Conservation (phyloP, 2,113 vertebrate species). For the Proteles cristata region DNA sequence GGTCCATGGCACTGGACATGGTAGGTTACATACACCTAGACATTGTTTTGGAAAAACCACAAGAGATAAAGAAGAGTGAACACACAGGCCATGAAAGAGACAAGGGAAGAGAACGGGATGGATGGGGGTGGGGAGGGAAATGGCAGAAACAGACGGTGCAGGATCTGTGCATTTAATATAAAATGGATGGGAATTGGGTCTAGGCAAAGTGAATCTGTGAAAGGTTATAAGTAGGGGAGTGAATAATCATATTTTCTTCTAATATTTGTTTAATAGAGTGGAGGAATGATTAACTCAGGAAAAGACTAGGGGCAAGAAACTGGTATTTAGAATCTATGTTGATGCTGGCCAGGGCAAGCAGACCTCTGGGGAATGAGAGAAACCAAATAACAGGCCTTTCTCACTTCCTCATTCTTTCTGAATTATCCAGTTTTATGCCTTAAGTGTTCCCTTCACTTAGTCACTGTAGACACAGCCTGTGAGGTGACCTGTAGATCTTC, state of each 20-base stretch:
- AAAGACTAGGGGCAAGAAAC: neutral
- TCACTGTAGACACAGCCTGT: neutral
- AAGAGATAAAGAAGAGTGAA: neutral
- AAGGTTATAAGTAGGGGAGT: neutral
- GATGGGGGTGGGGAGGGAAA: no score
- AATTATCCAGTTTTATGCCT: neutral
- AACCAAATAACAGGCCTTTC: neutral
- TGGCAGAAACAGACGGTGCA: neutral
- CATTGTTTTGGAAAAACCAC: neutral
- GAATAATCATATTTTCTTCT: neutral
- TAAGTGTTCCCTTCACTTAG: neutral
- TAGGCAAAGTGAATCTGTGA: neutral
- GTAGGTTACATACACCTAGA: neutral
- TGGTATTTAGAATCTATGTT: neutral
- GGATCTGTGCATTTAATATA: neutral
- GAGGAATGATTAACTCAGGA: neutral
- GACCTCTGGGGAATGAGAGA: neutral
- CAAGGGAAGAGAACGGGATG: neutral
- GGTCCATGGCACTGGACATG: neutral
- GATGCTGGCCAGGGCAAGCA: neutral
- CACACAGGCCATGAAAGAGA: neutral
- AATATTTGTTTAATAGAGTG: neutral
- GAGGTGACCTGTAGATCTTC: neutral
- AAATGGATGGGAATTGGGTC: neutral
- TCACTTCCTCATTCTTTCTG: constrained; percentile 20